Evolutionary conservation across 1,140 invertebrate genomes (phyloP).

Genomic region (Drosophila truncata): DNA sequence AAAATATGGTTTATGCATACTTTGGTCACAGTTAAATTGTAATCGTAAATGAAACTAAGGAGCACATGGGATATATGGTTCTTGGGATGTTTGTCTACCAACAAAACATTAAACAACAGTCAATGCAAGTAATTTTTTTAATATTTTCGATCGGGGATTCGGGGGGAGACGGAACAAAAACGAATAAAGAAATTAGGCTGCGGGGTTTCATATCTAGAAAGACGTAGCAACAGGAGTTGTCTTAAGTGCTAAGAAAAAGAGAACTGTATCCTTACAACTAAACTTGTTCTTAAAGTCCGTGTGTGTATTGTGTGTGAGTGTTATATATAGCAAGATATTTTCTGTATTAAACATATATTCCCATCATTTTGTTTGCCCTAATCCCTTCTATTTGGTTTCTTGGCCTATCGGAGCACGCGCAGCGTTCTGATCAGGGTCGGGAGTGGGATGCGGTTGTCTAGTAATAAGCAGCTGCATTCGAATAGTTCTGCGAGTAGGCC

Average conservation of each 20-base stretch:
- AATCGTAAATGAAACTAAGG: conserved; percentile 52
- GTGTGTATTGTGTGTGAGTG: conserved; percentile 25
- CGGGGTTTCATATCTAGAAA: conserved; percentile 40
- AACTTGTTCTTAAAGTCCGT: conserved; percentile 42
- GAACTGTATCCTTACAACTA: conserved; percentile 73
- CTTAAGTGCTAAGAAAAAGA: conserved; percentile 71
- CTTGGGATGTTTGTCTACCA: conserved; percentile 55
- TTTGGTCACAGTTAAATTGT: conserved; percentile 58
- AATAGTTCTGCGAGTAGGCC: conserved; percentile 80
- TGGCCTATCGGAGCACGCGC: conserved; percentile 73
- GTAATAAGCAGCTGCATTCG: conserved; percentile 83
- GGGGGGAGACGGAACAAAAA: conserved; percentile 55
- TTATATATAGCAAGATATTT: conserved; percentile 62
- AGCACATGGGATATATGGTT: conserved; percentile 42
- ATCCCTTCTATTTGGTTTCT: conserved; percentile 68
- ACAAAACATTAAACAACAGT: conserved; percentile 70
- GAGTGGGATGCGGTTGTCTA: conserved; percentile 51
- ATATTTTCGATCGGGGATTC: conserved; percentile 18
- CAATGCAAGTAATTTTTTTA: conserved; percentile 41
- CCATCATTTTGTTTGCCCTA: conserved; percentile 57
- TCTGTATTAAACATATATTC: conserved; percentile 63
- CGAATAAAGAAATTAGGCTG: conserved; percentile 40
- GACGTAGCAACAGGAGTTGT: conserved; percentile 64
- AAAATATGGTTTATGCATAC: conserved; percentile 56
- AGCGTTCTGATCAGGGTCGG: conserved; percentile 70